phyloP scores from a whole-genome alignment of 2,888 invertebrate genomes.

The Dasysyrphus albostriatus region DNA sequence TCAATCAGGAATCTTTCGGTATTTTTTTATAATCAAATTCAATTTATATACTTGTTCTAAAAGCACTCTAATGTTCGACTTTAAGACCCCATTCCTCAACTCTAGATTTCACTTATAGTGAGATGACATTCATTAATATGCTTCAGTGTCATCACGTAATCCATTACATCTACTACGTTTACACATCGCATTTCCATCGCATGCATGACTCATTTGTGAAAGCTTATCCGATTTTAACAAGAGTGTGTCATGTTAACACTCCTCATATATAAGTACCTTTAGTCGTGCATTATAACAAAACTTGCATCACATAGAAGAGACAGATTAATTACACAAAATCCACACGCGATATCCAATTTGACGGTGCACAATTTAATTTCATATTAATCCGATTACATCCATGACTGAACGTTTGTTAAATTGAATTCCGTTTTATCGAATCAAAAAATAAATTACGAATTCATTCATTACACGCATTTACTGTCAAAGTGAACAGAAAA shows the following conservation, averaged over 20 bases:
- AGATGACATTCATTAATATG: slow-evolving; percentile 12
- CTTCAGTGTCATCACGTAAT: slow-evolving; percentile 47
- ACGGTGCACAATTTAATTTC: slow-evolving; percentile 50
- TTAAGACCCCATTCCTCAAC: background rate
- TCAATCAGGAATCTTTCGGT: too few relatives aligned
- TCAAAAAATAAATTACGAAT: slow-evolving; percentile 56
- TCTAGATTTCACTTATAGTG: background rate
- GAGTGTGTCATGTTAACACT: slow-evolving; percentile 44
- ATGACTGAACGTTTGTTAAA: slow-evolving; percentile 28
- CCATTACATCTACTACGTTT: slow-evolving; percentile 28
- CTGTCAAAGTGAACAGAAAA: slow-evolving; percentile 33
- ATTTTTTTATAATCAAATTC: too few relatives aligned
- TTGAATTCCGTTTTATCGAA: slow-evolving; percentile 59
- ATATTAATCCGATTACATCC: slow-evolving; percentile 42
- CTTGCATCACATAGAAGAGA: slow-evolving; percentile 20
- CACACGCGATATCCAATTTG: slow-evolving; percentile 32
- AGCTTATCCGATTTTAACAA: slow-evolving; percentile 48
- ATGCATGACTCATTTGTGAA: slow-evolving; percentile 29
- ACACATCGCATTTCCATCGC: slow-evolving; percentile 29
- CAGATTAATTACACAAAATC: slow-evolving; percentile 64
- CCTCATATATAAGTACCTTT: background rate
- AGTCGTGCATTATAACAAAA: background rate
- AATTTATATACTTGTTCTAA: background rate
- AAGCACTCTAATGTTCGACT: background rate
- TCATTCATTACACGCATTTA: slow-evolving; percentile 61